Evolutionary conservation across 1,140 invertebrate genomes (phyloP), one percentile per base, ranked within the genome.

Genomic region (Zaprionus taronus): DNA sequence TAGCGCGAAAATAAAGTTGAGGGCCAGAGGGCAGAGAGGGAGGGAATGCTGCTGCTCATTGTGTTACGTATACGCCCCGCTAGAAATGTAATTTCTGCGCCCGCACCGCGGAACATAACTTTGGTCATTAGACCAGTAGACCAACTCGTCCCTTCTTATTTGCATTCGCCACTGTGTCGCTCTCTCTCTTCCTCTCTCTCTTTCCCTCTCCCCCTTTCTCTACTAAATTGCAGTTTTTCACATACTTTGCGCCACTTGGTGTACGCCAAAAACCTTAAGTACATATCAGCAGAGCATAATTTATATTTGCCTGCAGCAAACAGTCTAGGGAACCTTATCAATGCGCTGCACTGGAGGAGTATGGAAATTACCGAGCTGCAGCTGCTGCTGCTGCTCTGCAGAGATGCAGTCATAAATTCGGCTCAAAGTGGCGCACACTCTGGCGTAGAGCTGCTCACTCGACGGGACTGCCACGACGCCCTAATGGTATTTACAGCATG

Each of bases 281-380:
- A 73, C 81, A 89, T 71, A 89, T 89, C 84, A 89, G 67, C 55
- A 71, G 57, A 51, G 58, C 60, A 81, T 89, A 89, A 89, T 81
- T 89, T 89, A 87, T 87, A 72, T 78, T 79, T 65, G 57, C 61
- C 65, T 63, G 51, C 51, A 69, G 44, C 68, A 67, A 56, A 72
- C 77, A 72, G 49, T 53, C 53, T 47, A 3, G 41, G 41, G n/a
- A 64, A 61, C 49, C 81, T 80, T 83, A 80, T 83, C 67, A 49
- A 38, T 44, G 47, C 20, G n/a, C 47, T 22, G 47, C 47, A 67
- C 24, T 22, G 68, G 65, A 67, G 41, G 47, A 51, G 47, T 82
- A 79, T 86, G 83, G 65, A 79, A 87, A 81, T 83, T 69, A 51
- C 56, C 47, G 9, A 34, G 31, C 31, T 34, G 9, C 9, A 34